Conservation (phyloP, 2,113 vertebrate genomes). For the Pseudorasbora parva region DNA sequence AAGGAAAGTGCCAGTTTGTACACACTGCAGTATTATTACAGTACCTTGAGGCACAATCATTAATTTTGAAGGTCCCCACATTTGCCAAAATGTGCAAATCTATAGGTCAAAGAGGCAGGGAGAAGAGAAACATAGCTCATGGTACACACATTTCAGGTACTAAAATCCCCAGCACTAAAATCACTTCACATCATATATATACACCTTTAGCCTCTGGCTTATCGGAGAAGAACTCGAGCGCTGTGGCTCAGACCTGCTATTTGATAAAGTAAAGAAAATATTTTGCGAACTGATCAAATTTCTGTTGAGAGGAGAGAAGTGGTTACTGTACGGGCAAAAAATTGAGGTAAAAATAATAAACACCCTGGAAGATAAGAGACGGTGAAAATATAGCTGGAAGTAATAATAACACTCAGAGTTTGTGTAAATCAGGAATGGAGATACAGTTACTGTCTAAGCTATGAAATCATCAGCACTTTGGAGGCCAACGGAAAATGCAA, state of each 20-base stretch:
- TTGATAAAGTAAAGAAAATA: constrained; percentile 23
- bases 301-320: not conserved
- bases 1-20: constrained; percentile 8
- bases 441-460: constrained; percentile 14
- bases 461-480: constrained; percentile 4
- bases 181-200: constrained; percentile 9
- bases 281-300: constrained; percentile 14
- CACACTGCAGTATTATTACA: not conserved
- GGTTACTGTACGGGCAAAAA: constrained; percentile 34
- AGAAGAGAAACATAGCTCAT: not conserved
- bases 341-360: constrained; percentile 36
- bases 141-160: not conserved
- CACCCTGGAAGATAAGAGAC: constrained; percentile 12
- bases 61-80: not conserved
- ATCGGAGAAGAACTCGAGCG: not conserved
- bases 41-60: not conserved
- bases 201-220: constrained; percentile 17
- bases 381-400: constrained; percentile 16
- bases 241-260: not conserved
- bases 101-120: not conserved
- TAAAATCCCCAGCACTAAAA: not conserved
- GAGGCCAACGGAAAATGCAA: not conserved
- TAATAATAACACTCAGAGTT: constrained; percentile 34
- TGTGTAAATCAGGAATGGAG: constrained; percentile 24
- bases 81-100: constrained; percentile 10